These are phyloP conservation scores for Periphyllus acericola DNA, from an alignment of 2,888 invertebrate species.

Conservation along the genomic window DNA sequence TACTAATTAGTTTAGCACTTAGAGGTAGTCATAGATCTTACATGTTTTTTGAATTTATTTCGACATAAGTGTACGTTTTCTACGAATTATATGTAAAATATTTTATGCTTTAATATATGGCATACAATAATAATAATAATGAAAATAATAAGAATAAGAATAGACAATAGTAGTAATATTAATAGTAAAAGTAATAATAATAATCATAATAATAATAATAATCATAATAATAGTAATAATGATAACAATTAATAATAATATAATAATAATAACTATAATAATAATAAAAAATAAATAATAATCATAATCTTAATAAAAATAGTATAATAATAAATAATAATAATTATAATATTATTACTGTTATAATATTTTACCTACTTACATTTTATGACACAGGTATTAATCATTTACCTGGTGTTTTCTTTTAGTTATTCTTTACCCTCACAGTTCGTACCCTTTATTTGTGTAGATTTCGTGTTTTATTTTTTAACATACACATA, in stretches of 20 bases:
- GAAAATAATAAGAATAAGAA: slow-evolving; percentile 27
- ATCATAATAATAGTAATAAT: not conserved
- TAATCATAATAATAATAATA: not conserved
- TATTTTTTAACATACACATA: slow-evolving; percentile 30
- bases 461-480: slow-evolving; percentile 32
- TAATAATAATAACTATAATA: not conserved
- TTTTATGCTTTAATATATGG: slow-evolving; percentile 17
- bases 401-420: slow-evolving; percentile 27
- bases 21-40: slow-evolving; percentile 23
- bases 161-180: not conserved
- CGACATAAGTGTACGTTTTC: slow-evolving; percentile 5
- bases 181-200: slow-evolving; percentile 1
- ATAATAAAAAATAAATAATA: too few species aligned
- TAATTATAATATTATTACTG: slow-evolving; percentile 23
- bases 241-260: slow-evolving; percentile 10
- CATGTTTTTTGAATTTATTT: slow-evolving; percentile 27
- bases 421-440: slow-evolving; percentile 47
- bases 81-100: slow-evolving; percentile 42
- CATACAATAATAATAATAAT: slow-evolving; percentile 20
- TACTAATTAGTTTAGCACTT: slow-evolving; percentile 60
- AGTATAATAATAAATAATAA: not conserved
- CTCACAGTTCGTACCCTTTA: slow-evolving; percentile 59
- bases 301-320: not conserved
- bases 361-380: slow-evolving; percentile 18
- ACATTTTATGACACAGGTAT: slow-evolving; percentile 53